phyloP scores from a whole-genome alignment of 2,888 invertebrate species.

The Dioctria rufipes region DNA sequence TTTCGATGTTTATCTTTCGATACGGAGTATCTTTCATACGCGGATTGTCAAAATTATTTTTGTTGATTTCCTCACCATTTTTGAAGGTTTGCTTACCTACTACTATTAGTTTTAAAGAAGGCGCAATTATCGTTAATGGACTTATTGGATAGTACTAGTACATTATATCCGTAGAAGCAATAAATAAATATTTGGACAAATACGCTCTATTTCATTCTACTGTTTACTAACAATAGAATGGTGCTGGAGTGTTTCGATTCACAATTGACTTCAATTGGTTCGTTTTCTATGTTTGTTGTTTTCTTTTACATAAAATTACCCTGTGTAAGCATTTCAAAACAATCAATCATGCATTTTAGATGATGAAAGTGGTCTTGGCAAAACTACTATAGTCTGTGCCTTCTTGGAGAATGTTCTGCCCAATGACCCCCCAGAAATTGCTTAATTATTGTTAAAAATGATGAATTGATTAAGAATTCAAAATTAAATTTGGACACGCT shows the following conservation, averaged over 20 bases:
- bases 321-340: conserved; percentile 66
- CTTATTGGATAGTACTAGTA: neutral
- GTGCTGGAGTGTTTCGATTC: conserved; percentile 66
- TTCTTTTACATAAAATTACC: conserved; percentile 69
- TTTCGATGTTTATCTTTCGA: no score
- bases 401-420: conserved; percentile 63
- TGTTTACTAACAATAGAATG: conserved; percentile 60
- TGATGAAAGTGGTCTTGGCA: conserved; percentile 69
- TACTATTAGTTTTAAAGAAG: neutral
- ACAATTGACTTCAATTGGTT: conserved; percentile 61
- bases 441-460: conserved; percentile 67
- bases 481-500: conserved; percentile 67
- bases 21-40: no score
- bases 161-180: no score
- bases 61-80: no score
- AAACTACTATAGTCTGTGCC: conserved; percentile 64
- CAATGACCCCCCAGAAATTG: conserved; percentile 62
- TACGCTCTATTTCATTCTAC: conserved; percentile 60
- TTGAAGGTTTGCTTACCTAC: no score
- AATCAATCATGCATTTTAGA: conserved; percentile 67
- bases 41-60: no score
- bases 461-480: conserved; percentile 67
- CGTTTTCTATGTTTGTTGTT: conserved; percentile 70
- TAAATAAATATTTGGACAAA: neutral
- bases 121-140: no score